phyloP scores from a whole-genome alignment of 2,888 invertebrate genomes.

The Hypsopygia costalis region DNA sequence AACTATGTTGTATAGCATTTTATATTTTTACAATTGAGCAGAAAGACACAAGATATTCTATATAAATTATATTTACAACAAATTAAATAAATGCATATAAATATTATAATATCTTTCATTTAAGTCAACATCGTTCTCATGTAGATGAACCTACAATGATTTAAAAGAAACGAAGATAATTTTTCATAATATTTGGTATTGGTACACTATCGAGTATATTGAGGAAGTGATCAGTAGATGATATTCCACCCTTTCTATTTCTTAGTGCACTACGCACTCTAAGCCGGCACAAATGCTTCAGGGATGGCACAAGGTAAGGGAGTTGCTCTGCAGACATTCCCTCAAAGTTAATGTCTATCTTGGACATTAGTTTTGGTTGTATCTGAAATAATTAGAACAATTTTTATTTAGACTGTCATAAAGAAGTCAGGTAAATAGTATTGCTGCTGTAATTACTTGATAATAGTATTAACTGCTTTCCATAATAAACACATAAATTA shows the following conservation, averaged over 20 bases:
- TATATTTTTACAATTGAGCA: conserved; percentile 7
- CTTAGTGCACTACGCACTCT: conserved; percentile 44
- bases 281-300: conserved; percentile 56
- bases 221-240: conserved; percentile 44
- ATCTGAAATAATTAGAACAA: conserved; percentile 38
- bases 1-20: conserved; percentile 6
- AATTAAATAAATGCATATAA: conserved; percentile 9
- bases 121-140: not conserved
- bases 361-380: conserved; percentile 39
- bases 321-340: conserved; percentile 34
- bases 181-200: conserved; percentile 44
- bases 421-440: too few species aligned
- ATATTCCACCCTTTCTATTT: conserved; percentile 25
- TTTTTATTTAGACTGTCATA: not conserved
- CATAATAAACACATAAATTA: too few species aligned
- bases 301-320: conserved; percentile 36
- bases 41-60: conserved; percentile 7
- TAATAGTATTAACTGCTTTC: too few species aligned
- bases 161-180: conserved; percentile 49
- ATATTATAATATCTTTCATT: conserved; percentile 10
- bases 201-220: conserved; percentile 38
- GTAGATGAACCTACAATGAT: conserved; percentile 6
- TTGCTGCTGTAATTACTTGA: too few species aligned
- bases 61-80: conserved; percentile 4
- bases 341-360: conserved; percentile 37